phyloP scores from a whole-genome alignment of 1,140 invertebrate genomes.

The Notospermus geniculatus region DNA sequence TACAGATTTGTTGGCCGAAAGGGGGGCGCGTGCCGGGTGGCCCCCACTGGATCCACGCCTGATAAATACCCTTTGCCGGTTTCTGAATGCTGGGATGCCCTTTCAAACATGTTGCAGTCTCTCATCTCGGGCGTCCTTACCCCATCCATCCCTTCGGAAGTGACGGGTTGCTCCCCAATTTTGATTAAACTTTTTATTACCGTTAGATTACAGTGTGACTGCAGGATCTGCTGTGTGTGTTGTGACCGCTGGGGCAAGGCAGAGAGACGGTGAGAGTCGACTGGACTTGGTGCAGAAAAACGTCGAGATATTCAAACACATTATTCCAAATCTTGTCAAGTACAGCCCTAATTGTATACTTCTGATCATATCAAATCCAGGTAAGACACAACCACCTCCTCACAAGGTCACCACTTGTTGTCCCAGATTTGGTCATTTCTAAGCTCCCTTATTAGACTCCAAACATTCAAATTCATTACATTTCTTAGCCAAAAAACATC shows the following conservation, averaged over 20 bases:
- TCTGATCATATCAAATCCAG: conserved; percentile 86
- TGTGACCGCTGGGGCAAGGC: conserved; percentile 83
- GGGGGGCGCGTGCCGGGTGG: no score
- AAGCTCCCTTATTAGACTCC: no score
- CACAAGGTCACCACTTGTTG: neutral
- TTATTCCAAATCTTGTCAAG: conserved; percentile 78
- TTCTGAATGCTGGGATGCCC: no score
- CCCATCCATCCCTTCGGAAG: no score
- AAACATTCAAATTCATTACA: no score
- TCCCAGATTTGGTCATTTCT: no score
- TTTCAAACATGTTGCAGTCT: no score
- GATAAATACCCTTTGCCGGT: no score
- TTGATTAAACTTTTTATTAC: conserved; percentile 7
- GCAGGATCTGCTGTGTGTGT: conserved; percentile 80
- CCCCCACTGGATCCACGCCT: no score
- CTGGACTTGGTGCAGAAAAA: conserved; percentile 83
- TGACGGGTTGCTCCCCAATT: no score
- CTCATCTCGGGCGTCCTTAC: no score
- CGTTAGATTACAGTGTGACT: conserved; percentile 71
- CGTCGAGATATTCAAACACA: conserved; percentile 81
- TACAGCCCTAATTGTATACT: conserved; percentile 83
- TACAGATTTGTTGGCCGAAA: no score
- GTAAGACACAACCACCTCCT: conserved; percentile 41
- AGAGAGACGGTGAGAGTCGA: conserved; percentile 80
- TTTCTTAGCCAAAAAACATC: neutral